Conservation (phyloP, 2,888 invertebrate genomes). For the Anodontia alba region DNA sequence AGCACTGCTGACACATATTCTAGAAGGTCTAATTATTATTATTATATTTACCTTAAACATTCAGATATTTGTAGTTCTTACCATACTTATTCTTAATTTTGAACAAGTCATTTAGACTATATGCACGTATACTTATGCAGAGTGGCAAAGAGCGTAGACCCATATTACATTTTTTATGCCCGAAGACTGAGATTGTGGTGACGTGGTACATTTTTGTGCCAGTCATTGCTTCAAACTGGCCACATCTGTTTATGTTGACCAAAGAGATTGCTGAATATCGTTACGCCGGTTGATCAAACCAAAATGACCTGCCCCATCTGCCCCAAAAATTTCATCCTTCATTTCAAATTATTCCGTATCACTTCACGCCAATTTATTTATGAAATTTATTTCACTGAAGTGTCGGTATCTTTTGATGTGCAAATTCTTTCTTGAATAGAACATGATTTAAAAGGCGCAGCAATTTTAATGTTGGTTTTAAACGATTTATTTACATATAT, state of each 20-base stretch:
- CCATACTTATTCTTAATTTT: too few species aligned
- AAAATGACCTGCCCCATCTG: neutral
- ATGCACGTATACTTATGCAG: too few species aligned
- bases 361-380: conserved; percentile 10
- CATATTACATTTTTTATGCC: too few species aligned
- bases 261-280: neutral
- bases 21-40: too few species aligned
- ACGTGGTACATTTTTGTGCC: too few species aligned
- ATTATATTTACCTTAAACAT: too few species aligned
- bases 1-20: too few species aligned
- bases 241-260: conserved; percentile 10
- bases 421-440: neutral
- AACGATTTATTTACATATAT: conserved; percentile 49
- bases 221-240: neutral
- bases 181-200: too few species aligned
- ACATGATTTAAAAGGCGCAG: conserved; percentile 9
- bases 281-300: conserved; percentile 3
- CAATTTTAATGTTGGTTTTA: neutral
- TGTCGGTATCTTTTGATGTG: conserved; percentile 26
- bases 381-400: conserved; percentile 2
- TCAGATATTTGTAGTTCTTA: too few species aligned
- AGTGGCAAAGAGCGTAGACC: too few species aligned
- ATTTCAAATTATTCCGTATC: conserved; percentile 2
- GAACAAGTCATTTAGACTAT: too few species aligned
- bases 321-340: neutral